These are phyloP conservation scores for Timema podura DNA, from an alignment of 2,888 invertebrate genomes.

Conservation along the genomic window DNA sequence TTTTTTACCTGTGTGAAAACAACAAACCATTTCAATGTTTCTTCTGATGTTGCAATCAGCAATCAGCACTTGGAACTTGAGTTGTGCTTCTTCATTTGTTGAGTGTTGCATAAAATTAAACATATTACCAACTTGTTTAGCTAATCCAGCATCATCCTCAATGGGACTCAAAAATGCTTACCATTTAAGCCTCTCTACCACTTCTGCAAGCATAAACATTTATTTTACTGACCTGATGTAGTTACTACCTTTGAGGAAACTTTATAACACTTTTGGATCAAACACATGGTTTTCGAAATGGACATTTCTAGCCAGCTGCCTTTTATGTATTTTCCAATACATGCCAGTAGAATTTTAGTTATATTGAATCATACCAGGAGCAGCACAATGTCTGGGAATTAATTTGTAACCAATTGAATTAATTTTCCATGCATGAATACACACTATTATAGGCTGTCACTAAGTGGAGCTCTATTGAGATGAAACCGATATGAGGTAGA, in stretches of 20 bases:
- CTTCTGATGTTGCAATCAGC: no score
- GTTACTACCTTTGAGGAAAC: constrained; percentile 1
- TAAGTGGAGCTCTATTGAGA: neutral
- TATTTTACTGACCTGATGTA: neutral
- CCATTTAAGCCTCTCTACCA: constrained; percentile 7
- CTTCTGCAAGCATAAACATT: constrained; percentile 8
- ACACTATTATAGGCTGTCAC: neutral
- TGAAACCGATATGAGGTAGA: neutral
- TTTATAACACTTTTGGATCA: neutral
- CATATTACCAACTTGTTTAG: neutral
- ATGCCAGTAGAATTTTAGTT: neutral
- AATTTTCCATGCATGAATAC: constrained; percentile 1
- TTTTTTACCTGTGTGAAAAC: no score
- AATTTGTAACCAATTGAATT: neutral
- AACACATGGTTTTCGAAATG: neutral
- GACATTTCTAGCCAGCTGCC: neutral
- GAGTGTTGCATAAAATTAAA: neutral
- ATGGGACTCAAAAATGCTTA: neutral
- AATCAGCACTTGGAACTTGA: neutral
- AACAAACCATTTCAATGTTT: no score
- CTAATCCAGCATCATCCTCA: neutral
- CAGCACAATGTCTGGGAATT: constrained; percentile 3
- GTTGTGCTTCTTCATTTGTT: neutral
- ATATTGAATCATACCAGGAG: constrained; percentile 1
- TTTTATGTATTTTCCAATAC: constrained; percentile 5